phyloP scores from a whole-genome alignment of 2,888 invertebrate species.

The Lasioglossum lativentre region DNA sequence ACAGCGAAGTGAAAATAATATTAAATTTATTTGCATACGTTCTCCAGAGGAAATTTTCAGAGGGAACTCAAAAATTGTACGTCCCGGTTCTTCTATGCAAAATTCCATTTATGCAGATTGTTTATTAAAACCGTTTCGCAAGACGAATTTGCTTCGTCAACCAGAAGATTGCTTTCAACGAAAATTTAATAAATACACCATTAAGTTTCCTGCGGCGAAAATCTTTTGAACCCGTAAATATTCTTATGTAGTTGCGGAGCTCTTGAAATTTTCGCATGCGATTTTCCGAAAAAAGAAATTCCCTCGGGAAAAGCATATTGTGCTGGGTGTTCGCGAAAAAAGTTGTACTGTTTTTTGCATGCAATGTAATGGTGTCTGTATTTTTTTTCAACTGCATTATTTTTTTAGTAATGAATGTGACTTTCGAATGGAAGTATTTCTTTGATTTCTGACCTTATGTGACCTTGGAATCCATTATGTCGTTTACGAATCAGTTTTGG shows the following conservation, averaged over 20 bases:
- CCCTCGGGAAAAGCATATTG: too few species aligned
- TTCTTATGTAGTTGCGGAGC: neutral
- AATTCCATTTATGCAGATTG: neutral
- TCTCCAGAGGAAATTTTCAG: neutral
- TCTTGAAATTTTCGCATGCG: too few species aligned
- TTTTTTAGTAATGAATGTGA: too few species aligned
- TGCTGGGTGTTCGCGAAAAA: too few species aligned
- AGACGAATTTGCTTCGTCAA: neutral
- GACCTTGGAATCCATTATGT: too few species aligned
- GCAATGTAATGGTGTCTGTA: too few species aligned
- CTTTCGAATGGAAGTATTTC: too few species aligned
- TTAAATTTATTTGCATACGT: neutral
- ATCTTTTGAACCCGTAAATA: neutral
- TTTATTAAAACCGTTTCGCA: neutral
- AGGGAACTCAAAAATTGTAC: neutral
- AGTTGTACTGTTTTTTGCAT: too few species aligned
- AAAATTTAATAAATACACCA: neutral
- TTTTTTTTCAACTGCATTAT: too few species aligned
- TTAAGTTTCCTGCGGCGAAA: neutral
- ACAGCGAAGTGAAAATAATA: neutral
- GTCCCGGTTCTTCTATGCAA: neutral
- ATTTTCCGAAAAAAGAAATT: too few species aligned
- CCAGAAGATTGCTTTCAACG: neutral
- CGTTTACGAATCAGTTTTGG: too few species aligned
- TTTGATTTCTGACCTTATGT: too few species aligned